A percentile compares a stretch with the other conserved stretches of the same genome.
Conservation (phyloP, 2,888 invertebrate genomes). For the Melipona beecheii region DNA sequence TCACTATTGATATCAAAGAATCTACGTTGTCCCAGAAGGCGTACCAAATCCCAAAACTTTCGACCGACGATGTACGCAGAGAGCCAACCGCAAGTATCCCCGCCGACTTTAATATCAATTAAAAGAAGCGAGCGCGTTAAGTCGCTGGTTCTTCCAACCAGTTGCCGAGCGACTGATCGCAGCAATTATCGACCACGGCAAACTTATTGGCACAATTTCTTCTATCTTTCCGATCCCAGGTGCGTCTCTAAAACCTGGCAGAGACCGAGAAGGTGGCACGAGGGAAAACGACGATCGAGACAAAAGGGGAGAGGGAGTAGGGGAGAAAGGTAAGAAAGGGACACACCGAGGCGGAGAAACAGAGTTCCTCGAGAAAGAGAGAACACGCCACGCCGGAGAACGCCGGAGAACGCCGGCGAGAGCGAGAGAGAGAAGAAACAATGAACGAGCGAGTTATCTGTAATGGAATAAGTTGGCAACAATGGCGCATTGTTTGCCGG, state of each 20-base stretch:
- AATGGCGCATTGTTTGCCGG: slow-evolving; percentile 82
- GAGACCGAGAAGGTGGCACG: neutral
- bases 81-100: neutral
- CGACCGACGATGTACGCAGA: no score
- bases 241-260: slow-evolving; percentile 53
- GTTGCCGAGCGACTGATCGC: slow-evolving; percentile 57
- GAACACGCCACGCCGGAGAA: neutral
- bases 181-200: slow-evolving; percentile 60
- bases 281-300: slow-evolving; percentile 20
- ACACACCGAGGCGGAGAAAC: slow-evolving; percentile 10
- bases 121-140: slow-evolving; percentile 33
- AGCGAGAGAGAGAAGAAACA: slow-evolving; percentile 72
- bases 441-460: slow-evolving; percentile 82
- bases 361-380: slow-evolving; percentile 9
- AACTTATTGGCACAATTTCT: slow-evolving; percentile 71
- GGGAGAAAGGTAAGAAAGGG: slow-evolving; percentile 21
- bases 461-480: slow-evolving; percentile 85
- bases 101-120: slow-evolving; percentile 42
- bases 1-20: no score
- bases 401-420: slow-evolving; percentile 30
- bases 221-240: slow-evolving; percentile 70
- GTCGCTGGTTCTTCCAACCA: slow-evolving; percentile 27
- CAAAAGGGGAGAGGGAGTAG: slow-evolving; percentile 25
- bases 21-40: no score
- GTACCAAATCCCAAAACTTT: no score